Percentiles rank a stretch among this genome's conserved stretches.
Conservation (phyloP, 1,140 invertebrate genomes). For the Lasioglossum baleicum region DNA sequence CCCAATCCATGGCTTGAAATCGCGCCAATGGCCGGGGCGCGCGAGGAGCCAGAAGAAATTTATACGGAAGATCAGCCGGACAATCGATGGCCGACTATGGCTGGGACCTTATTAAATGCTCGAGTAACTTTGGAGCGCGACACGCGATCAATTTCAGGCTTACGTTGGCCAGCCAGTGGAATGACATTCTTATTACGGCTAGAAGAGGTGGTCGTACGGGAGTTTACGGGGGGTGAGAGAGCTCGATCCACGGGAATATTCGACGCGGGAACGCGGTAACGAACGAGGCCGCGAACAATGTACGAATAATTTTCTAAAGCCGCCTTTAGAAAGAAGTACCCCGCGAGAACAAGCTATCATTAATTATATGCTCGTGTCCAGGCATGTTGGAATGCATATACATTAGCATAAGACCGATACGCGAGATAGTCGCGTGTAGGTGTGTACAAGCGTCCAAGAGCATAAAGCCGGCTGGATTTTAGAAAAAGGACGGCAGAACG, state of each 20-base stretch:
- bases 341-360: conserved; percentile 44
- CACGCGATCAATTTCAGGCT: conserved; percentile 18
- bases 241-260: background rate
- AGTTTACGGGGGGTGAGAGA: too few species aligned
- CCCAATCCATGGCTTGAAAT: background rate
- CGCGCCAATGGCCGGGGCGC: background rate
- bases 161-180: background rate
- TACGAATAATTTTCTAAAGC: conserved; percentile 29
- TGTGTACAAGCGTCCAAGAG: conserved; percentile 14
- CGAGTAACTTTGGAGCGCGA: conserved; percentile 4
- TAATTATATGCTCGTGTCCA: conserved; percentile 41
- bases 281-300: conserved; percentile 33
- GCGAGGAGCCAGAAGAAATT: background rate
- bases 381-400: conserved; percentile 47
- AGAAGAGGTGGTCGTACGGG: background rate
- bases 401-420: conserved; percentile 65
- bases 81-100: background rate
- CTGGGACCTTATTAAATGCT: conserved; percentile 4
- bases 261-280: conserved; percentile 1
- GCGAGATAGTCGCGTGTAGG: conserved; percentile 34
- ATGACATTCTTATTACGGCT: background rate
- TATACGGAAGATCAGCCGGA: background rate
- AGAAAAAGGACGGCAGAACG: too few species aligned
- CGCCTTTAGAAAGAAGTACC: conserved; percentile 2
- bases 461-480: background rate